Base-by-base conservation (phyloP, 2,797 vertebrate species). In the Acrossocheilus fasciatus region DNA sequence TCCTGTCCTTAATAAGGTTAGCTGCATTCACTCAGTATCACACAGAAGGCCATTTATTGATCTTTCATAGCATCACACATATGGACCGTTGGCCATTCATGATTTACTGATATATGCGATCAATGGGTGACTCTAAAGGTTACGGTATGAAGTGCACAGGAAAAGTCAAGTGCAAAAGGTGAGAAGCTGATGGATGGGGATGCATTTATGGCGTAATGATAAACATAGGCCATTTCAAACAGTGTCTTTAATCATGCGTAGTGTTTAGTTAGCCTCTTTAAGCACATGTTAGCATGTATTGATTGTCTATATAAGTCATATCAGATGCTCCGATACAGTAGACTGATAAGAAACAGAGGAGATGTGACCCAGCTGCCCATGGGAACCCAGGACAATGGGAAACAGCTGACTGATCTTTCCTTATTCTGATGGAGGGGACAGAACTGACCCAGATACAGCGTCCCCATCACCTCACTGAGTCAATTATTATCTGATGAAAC, bases 361-460 rank as follows among this genome's bases (percentile, higher is more conserved):
- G 34, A 78, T n/a, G 54, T 75, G 76, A 83, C 64, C 50, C 18
- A 69, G n/a, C 70, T 75, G 59, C 91, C 91, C 91, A 77, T 94
- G 94, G 92, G 94, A 95, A 91, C 86, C 62, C 74, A 75, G 89
- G 87, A 94, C 93, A 94, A 94, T 92, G 88, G 91, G 75, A 50
- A 89, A 89, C 95, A 94, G 92, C 94, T 95, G 94, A 93, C 90
- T 43, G 92, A 91, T 87, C 87, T 74, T 82, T 92, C 85, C 78
- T 78, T 66, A 86, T 76, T 85, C 64, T 86, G 91, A 64, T 59
- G 45, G 69, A 90, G 91, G 88, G 92, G 89, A 91, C 75, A 10
- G 83, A 90, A 88, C 90, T 94, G 94, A 94, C 94, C 94, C 93
- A 93, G 91, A 93, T 95, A 93, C 91, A 92, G 90, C 91, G 88